Base-by-base conservation (phyloP, 2,888 invertebrate genomes). In the Barypeithes pellucidus region DNA sequence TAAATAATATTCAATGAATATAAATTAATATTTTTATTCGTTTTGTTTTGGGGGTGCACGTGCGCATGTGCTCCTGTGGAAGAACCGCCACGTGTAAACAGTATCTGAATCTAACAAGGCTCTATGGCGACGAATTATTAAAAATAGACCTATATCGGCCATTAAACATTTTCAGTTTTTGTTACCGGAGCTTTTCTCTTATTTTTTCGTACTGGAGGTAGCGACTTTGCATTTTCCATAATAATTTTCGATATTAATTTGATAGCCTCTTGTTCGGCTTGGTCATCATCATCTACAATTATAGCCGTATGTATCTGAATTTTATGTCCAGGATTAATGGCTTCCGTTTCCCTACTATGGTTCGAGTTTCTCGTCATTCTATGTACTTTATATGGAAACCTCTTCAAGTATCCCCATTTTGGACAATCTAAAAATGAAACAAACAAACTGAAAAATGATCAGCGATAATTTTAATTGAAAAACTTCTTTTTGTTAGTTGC, bases 251-350 rank as follows among this genome's bases (percentile, higher is more conserved):
- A 29, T n/a, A 70, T 39, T 47, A 41, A 24, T 16, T 16, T 39
- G 0, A 70, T 24, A 7, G 69, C 59, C 9, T 24, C 20, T 33
- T 63, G 16, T 29, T 77, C 77, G 41, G 67, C 52, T 16, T 75
- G 73, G 45, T 76, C 76, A 43, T 77, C 67, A 29, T 77, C 77
- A 45, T 77, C 77, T 33, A 77, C 75, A 14, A 77, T 75, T 3
- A 77, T 74, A 7, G 77, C 77, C 3, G 77, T 75, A 33, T 77
- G 77, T 16, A 77, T 60, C 36, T 68, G 72, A 33, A 77, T 57
- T 54, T 47, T 73, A 47, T 76, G 72, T 9, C 76, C 76, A 29
- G 24, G n/a, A 7, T 14, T 24, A 8, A 29, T n/a, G 2, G 8
- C 0, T 8, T 14, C 52, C 8, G 18, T 2, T 20, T 20, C 18